Conservation (phyloP, 1,140 invertebrate genomes). For the Penaeus vannamei region DNA sequence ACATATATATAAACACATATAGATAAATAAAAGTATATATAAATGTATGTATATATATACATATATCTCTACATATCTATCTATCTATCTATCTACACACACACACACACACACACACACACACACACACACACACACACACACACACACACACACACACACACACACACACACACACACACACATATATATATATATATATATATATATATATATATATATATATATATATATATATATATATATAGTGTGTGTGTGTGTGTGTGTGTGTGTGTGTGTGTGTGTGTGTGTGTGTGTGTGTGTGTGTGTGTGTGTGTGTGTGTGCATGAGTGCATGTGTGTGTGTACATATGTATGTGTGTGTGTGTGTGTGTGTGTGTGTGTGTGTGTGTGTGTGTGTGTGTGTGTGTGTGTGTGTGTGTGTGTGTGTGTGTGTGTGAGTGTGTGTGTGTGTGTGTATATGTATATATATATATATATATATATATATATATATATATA, state of each 20-base stretch:
- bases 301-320: conserved; percentile 31
- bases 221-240: conserved; percentile 29
- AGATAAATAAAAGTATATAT: background rate
- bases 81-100: background rate
- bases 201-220: conserved; percentile 37
- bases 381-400: background rate
- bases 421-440: too few species aligned
- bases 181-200: conserved; percentile 25
- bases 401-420: too few species aligned
- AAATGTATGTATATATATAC: background rate
- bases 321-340: background rate
- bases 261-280: conserved; percentile 5
- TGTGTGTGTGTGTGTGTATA: too few species aligned
- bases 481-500: too few species aligned
- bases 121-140: conserved; percentile 1
- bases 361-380: too few species aligned
- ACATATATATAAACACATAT: background rate
- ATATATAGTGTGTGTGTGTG: too few species aligned
- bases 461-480: background rate
- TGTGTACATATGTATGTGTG: background rate
- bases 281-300: conserved; percentile 44
- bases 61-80: background rate
- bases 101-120: background rate
- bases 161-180: conserved; percentile 20
- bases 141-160: conserved; percentile 23